Evolutionary conservation across 2,113 vertebrate species (phyloP), one percentile per base, ranked within the genome.

Genomic region (Thermophis baileyi): DNA sequence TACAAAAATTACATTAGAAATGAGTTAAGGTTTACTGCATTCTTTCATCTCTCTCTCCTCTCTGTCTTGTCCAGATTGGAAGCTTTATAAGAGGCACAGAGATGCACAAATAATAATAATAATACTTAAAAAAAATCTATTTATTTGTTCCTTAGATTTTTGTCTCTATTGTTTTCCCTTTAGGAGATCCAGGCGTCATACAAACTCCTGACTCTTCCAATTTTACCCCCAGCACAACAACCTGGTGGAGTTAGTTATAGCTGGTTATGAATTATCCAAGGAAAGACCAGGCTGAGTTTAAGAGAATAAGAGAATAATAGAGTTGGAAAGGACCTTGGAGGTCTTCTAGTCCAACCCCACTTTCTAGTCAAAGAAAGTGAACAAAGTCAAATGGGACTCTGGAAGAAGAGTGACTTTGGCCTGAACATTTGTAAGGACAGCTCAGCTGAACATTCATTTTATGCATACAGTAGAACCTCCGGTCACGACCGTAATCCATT

Each of bases 321-420:
- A 14, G 12, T 63, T n/a, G 30, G n/a, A 74, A 74, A 6, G 14
- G 69, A 74, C n/a, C 63, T 69, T 35, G 57, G 27, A 30, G 57
- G 3, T 30, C 60, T 63, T 63, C 30, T 63, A 14, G 12, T 63
- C 25, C 11, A 63, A n/a, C 60, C 27, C 10, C 27, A 63, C 54
- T 57, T 25, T 57, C 54, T 57, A 16, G 46, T 89, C 88, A 57
- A 49, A 85, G 92, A 4, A 88, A 93, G 86, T 60, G 96, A 97
- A 97, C 97, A 96, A 97, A 97, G 97, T 97, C 97, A 97, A 95
- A 4, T 22, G 8, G 11, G 16, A 24, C 20, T 89, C n/a, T 35
- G 16, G 63, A 53, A 88, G 18, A 20, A 35, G 51, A 35, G 10
- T 12, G 51, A 9, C 53, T 91, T 85, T 51, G 8, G 14, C 20